Conservation (phyloP, 2,888 invertebrate species). For the Anagyrus pseudococci region DNA sequence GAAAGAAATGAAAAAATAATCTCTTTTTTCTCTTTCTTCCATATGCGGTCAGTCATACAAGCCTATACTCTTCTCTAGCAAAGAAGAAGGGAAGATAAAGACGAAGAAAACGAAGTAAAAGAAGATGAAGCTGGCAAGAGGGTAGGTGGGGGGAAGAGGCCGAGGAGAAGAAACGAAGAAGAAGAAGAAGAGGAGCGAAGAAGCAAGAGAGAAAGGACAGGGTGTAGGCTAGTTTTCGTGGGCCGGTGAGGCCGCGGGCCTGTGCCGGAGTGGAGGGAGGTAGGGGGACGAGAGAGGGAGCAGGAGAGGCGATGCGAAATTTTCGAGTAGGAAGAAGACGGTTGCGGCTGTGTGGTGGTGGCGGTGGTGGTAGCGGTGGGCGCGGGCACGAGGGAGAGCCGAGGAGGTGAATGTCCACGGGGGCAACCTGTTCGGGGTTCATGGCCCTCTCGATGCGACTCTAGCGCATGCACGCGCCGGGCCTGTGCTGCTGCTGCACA, state of each 20-base stretch:
- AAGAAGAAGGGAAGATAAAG: constrained; percentile 35
- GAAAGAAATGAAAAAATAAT: too few relatives aligned
- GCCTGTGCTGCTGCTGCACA: constrained; percentile 35
- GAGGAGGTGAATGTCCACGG: constrained; percentile 61
- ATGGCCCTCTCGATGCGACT: constrained; percentile 59
- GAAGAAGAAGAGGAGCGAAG: constrained; percentile 40
- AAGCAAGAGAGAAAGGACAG: constrained; percentile 24
- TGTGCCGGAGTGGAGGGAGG: constrained; percentile 1
- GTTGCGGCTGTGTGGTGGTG: too few relatives aligned
- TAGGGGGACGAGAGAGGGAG: constrained; percentile 22
- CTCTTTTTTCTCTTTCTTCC: too few relatives aligned
- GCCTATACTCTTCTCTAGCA: too few relatives aligned
- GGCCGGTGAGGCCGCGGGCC: constrained; percentile 20
- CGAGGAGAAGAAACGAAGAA: constrained; percentile 17
- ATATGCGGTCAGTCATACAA: too few relatives aligned
- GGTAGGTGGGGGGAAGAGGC: constrained; percentile 35
- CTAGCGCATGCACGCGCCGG: constrained; percentile 55
- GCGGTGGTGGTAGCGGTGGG: constrained; percentile 38
- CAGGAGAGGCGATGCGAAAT: constrained; percentile 40
- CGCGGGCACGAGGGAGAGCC: constrained; percentile 42
- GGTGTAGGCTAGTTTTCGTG: constrained; percentile 42
- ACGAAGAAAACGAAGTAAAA: constrained; percentile 20
- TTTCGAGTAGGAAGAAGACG: constrained; percentile 43
- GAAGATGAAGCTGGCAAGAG: constrained; percentile 22
- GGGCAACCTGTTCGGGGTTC: constrained; percentile 63